Evolutionary conservation across 2,888 invertebrate species (phyloP).

Genomic region (Bombyx huttoni): DNA sequence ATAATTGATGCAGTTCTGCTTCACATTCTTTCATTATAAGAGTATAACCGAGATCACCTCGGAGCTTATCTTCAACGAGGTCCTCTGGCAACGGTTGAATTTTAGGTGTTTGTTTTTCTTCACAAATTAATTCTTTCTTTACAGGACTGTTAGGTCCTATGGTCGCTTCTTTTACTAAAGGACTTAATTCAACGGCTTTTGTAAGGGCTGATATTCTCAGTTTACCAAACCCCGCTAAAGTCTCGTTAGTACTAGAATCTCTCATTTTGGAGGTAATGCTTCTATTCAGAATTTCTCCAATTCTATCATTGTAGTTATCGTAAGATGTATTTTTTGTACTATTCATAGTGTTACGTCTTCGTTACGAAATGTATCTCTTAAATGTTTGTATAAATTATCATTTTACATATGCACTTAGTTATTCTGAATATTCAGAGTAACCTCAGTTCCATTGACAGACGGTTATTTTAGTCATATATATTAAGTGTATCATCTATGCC

Average conservation of each 20-base stretch:
- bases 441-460: too few species aligned
- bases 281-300: slow-evolving; percentile 21
- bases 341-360: slow-evolving; percentile 27
- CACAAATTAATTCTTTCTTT: slow-evolving; percentile 18
- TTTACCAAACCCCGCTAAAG: slow-evolving; percentile 52
- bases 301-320: slow-evolving; percentile 18
- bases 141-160: slow-evolving; percentile 28
- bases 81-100: slow-evolving; percentile 25
- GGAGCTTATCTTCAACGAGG: slow-evolving; percentile 39
- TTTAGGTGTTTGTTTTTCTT: slow-evolving; percentile 7
- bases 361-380: background rate
- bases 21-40: slow-evolving; percentile 47
- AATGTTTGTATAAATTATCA: background rate
- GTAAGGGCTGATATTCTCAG: slow-evolving; percentile 73
- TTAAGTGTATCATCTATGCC: too few species aligned
- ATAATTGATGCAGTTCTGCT: slow-evolving; percentile 32
- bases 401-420: too few species aligned
- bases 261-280: slow-evolving; percentile 20
- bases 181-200: slow-evolving; percentile 70
- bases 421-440: too few species aligned
- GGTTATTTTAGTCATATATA: too few species aligned
- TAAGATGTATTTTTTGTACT: slow-evolving; percentile 10
- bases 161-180: slow-evolving; percentile 62
- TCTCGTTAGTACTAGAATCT: slow-evolving; percentile 37
- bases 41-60: slow-evolving; percentile 42